These are phyloP conservation scores for Polydrusus pterygomalis DNA, from an alignment of 2,888 invertebrate species.

Conservation along the genomic window DNA sequence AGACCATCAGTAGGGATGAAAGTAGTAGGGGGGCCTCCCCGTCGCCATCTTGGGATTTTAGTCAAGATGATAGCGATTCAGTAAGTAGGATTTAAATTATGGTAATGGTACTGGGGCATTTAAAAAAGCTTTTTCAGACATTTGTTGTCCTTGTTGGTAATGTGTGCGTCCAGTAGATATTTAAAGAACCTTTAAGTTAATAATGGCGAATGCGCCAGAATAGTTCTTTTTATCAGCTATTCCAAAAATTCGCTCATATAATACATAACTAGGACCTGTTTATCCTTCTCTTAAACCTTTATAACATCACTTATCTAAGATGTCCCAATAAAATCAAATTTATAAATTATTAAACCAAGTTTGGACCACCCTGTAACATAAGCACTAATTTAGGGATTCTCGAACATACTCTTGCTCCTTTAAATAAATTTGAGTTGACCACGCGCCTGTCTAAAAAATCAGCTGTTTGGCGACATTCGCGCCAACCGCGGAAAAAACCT, in stretches of 20 bases:
- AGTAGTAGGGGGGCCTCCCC: constrained; percentile 67
- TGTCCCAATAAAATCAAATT: neutral
- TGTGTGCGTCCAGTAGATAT: too few species aligned
- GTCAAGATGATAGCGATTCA: constrained; percentile 67
- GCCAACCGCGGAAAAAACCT: constrained; percentile 39
- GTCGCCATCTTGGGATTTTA: constrained; percentile 71
- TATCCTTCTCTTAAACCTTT: too few species aligned
- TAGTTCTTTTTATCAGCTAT: too few species aligned
- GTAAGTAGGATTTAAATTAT: constrained; percentile 61
- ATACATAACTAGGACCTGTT: too few species aligned
- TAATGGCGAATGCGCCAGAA: too few species aligned
- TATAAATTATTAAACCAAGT: neutral
- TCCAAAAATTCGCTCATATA: too few species aligned
- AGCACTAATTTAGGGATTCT: neutral
- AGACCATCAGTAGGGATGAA: constrained; percentile 50
- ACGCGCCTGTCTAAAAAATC: constrained; percentile 20
- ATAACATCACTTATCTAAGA: too few species aligned
- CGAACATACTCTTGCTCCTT: neutral
- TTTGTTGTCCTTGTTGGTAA: too few species aligned
- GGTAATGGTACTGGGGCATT: neutral
- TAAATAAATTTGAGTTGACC: constrained; percentile 7
- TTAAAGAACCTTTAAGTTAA: too few species aligned
- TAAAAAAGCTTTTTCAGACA: neutral
- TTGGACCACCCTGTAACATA: neutral
- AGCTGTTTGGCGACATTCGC: constrained; percentile 36